Conservation (phyloP, 2,113 vertebrate genomes). For the Odontophorus gujanensis region DNA sequence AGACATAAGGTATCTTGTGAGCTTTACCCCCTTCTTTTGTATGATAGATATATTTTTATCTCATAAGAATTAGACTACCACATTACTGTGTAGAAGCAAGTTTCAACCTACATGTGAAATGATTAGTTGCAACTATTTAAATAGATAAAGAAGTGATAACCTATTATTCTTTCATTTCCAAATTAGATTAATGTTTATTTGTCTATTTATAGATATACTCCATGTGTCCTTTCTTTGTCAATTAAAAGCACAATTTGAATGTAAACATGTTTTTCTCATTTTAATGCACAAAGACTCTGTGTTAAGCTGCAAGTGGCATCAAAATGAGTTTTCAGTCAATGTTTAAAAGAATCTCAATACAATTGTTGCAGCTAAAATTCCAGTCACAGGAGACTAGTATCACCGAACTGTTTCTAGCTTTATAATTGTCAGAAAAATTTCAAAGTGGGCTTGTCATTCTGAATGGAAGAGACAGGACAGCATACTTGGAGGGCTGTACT, state of each 20-base stretch:
- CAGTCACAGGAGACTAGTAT: slow-evolving; percentile 28
- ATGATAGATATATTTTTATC: neutral
- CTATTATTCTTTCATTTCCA: neutral
- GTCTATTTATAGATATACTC: neutral
- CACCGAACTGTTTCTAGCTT: slow-evolving; percentile 50
- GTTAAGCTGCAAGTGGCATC: slow-evolving; percentile 42
- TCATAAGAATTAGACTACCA: neutral
- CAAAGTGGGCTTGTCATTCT: neutral
- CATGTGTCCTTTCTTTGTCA: neutral
- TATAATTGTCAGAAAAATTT: slow-evolving; percentile 11
- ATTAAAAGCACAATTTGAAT: neutral
- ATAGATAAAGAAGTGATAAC: neutral
- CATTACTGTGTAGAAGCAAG: neutral
- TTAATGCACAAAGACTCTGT: slow-evolving; percentile 40
- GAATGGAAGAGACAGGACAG: neutral
- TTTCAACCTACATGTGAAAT: neutral
- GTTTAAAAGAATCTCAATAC: slow-evolving; percentile 11
- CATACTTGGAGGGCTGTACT: neutral
- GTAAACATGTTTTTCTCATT: slow-evolving; percentile 7
- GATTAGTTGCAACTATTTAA: neutral
- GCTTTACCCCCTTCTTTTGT: neutral
- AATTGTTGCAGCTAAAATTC: slow-evolving; percentile 44
- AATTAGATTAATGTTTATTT: neutral
- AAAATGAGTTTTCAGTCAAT: slow-evolving; percentile 69
- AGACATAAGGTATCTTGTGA: neutral